Evolutionary conservation across 2,113 vertebrate genomes (phyloP).

Genomic region (Grammomys dolichurus): DNA sequence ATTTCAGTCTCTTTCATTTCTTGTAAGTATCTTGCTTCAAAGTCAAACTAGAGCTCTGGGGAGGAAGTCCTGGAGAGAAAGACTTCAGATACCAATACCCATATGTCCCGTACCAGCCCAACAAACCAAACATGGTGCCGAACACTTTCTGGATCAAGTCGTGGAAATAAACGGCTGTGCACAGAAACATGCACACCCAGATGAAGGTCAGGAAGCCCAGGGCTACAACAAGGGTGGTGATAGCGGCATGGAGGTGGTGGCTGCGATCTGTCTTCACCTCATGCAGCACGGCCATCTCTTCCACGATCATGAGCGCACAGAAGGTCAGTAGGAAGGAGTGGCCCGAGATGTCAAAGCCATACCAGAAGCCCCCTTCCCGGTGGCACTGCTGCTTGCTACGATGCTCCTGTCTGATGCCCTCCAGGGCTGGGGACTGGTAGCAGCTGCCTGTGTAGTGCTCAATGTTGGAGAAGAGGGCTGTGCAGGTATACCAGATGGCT

Average conservation of each 20-base stretch:
- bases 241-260: constrained; percentile 76
- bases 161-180: constrained; percentile 97
- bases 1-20: constrained; percentile 76
- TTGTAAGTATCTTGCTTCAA: constrained; percentile 84
- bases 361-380: constrained; percentile 89
- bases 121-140: constrained; percentile 90
- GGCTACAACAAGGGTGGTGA: constrained; percentile 89
- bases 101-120: constrained; percentile 94
- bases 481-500: constrained; percentile 92
- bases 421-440: constrained; percentile 71
- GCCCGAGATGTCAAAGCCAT: constrained; percentile 96
- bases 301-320: constrained; percentile 93
- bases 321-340: constrained; percentile 96
- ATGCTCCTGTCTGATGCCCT: constrained; percentile 68
- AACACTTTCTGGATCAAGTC: constrained; percentile 91
- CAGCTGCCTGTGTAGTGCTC: constrained; percentile 93
- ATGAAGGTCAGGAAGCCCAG: constrained; percentile 89
- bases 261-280: constrained; percentile 81
- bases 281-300: constrained; percentile 92
- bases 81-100: constrained; percentile 92
- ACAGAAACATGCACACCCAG: constrained; percentile 96
- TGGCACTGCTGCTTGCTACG: constrained; percentile 89
- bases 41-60: constrained; percentile 84
- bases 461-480: constrained; percentile 89
- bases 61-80: constrained; percentile 94